Base-by-base conservation (phyloP, 2,797 vertebrate genomes). In the Urosaurus nigricauda region DNA sequence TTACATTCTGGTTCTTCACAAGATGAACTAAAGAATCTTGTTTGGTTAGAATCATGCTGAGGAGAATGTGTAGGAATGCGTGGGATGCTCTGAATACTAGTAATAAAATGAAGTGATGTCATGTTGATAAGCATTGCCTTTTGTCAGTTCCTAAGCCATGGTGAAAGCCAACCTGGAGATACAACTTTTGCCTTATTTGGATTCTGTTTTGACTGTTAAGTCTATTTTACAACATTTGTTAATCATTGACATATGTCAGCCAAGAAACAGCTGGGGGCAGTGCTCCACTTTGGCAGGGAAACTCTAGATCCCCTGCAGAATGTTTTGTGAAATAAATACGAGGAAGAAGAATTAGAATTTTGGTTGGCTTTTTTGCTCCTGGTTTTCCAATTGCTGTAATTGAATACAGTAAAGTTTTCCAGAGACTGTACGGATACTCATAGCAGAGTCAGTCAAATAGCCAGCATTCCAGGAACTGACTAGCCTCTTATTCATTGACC, bases 401-500 rank as follows among this genome's bases (percentile, higher is more conserved):
- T 79, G 24, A 74, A 21, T 53, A 11, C 77, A 82, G 19, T 47
- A 11, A 82, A 82, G 19, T 47, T 47, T 81, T 85, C n/a, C 81
- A 71, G 74, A 85, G 12, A 5, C 2, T 81, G 43, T 16, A 5
- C 78, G 74, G n/a, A 56, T 35, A 43, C 8, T 88, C 79, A 51
- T 13, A 86, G 73, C 7, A 53, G 32, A 70, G 37, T 85, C 60
- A 90, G 11, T 81, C 37, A 70, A 35, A 82, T 37, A 85, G 47
- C 51, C 6, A 77, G 60, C 78, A 82, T 85, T 85, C 83, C 90
- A 85, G 83, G 47, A 77, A 87, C 78, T n/a, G 78, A 2, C 7
- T 85, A 71, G 83, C 77, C 53, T 86, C 65, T 60, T 81, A 85
- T 80, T 86, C 51, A 88, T 14, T 82, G 73, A 85, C 53, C 63